A percentile compares a stretch with the other conserved stretches of the same genome.
These are phyloP conservation scores for Seriola dumerili DNA, from an alignment of 2,113 vertebrate genomes.

Conservation along the genomic window DNA sequence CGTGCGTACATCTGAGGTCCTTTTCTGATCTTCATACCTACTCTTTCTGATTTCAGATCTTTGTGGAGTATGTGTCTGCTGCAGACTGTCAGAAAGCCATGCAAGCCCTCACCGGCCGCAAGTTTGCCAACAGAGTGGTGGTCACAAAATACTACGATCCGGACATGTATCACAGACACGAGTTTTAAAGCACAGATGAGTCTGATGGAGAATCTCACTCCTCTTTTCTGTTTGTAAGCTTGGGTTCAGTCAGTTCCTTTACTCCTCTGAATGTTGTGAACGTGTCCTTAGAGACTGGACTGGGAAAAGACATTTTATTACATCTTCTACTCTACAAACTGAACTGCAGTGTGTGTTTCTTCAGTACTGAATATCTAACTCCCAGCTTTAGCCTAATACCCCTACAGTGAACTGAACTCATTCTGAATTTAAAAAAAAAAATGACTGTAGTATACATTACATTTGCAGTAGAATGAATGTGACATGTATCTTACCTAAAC, in stretches of 20 bases:
- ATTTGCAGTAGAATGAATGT: conserved; percentile 58
- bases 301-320: conserved; percentile 38
- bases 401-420: conserved; percentile 35
- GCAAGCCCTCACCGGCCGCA: conserved; percentile 85
- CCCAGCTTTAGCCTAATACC: conserved; percentile 39
- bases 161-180: conserved; percentile 85
- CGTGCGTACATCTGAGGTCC: background rate
- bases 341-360: conserved; percentile 50
- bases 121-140: conserved; percentile 87
- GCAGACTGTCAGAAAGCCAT: conserved; percentile 87
- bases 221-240: conserved; percentile 2
- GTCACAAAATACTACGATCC: conserved; percentile 87
- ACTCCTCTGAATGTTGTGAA: conserved; percentile 50
- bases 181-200: conserved; percentile 75
- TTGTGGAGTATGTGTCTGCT: conserved; percentile 84
- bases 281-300: conserved; percentile 38
- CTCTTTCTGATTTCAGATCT: conserved; percentile 75
- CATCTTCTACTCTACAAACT: conserved; percentile 27
- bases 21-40: background rate
- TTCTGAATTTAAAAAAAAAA: conserved; percentile 14
- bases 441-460: conserved; percentile 37
- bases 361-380: conserved; percentile 47
- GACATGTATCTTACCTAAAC: conserved; percentile 45
- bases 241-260: conserved; percentile 19
- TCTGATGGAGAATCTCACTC: background rate